Evolutionary conservation across 2,113 vertebrate genomes (phyloP).

Genomic region (Genyomyrus donnyi): DNA sequence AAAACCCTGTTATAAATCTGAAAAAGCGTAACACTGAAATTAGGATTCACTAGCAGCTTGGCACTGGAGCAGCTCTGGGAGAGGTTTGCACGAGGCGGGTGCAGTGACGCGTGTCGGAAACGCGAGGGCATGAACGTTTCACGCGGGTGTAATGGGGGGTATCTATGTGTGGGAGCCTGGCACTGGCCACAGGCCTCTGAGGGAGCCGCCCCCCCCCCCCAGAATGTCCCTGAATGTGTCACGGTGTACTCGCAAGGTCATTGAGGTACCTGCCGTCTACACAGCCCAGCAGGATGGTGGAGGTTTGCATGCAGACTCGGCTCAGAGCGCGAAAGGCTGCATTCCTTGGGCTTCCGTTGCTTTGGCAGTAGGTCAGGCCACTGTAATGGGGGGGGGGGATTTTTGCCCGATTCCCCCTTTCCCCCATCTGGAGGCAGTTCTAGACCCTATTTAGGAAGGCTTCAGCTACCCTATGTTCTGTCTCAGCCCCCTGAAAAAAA

Average conservation of each 20-base stretch:
- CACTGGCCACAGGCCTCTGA: not conserved
- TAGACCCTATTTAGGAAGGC: not conserved
- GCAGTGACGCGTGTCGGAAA: not conserved
- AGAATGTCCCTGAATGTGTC: not conserved
- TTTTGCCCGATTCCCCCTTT: not conserved
- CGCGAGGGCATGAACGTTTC: not conserved
- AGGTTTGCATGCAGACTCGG: not conserved
- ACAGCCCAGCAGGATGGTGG: not conserved
- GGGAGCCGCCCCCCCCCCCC: not conserved
- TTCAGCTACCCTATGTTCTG: not conserved
- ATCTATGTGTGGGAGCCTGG: not conserved
- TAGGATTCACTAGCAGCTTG: not conserved
- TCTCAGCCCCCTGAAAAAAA: not conserved
- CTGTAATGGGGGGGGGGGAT: not conserved
- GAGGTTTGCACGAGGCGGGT: not conserved
- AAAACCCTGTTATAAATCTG: not conserved
- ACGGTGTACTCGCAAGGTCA: not conserved
- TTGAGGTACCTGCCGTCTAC: not conserved
- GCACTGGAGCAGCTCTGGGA: no score
- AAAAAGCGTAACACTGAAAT: not conserved
- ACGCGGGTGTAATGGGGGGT: not conserved
- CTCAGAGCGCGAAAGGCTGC: not conserved
- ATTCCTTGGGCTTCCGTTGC: not conserved
- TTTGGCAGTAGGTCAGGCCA: not conserved
- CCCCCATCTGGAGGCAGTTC: not conserved